These are phyloP conservation scores for Spialia ferax DNA, from an alignment of 2,888 invertebrate genomes.

Conservation along the genomic window DNA sequence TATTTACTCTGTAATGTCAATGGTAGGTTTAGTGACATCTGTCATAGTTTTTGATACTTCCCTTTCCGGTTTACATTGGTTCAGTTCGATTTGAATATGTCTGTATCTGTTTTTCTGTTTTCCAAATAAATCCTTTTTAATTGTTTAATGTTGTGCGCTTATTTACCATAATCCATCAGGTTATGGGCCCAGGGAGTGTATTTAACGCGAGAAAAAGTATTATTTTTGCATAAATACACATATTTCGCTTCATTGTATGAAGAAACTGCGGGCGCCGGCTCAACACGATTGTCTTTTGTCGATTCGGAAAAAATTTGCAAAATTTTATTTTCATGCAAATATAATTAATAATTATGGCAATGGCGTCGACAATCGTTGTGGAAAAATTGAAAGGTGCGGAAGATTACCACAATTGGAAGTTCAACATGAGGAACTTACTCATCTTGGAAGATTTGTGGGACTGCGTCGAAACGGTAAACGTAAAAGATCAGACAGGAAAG, in stretches of 20 bases:
- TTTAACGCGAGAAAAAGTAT: neutral
- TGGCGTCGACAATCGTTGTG: neutral
- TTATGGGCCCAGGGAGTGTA: constrained; percentile 2
- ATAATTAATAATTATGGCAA: neutral
- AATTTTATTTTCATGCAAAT: no score
- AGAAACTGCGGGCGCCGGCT: neutral
- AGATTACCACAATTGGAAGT: neutral
- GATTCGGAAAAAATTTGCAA: no score
- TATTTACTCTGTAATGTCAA: no score
- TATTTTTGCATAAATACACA: constrained; percentile 4
- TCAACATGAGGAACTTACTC: constrained; percentile 1
- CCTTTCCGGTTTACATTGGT: no score
- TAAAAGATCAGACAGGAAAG: neutral
- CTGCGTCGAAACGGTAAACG: neutral
- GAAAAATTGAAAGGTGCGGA: neutral
- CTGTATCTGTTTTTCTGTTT: neutral
- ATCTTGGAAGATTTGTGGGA: neutral
- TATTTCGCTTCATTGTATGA: constrained; percentile 1
- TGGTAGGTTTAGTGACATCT: no score
- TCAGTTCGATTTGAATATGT: no score
- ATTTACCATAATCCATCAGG: neutral
- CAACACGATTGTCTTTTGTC: neutral
- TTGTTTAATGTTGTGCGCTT: neutral
- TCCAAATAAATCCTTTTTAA: neutral
- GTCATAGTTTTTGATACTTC: no score